Evolutionary conservation across 2,888 invertebrate genomes (phyloP), one percentile per base, ranked within the genome.

Genomic region (Macrosiphum euphorbiae): DNA sequence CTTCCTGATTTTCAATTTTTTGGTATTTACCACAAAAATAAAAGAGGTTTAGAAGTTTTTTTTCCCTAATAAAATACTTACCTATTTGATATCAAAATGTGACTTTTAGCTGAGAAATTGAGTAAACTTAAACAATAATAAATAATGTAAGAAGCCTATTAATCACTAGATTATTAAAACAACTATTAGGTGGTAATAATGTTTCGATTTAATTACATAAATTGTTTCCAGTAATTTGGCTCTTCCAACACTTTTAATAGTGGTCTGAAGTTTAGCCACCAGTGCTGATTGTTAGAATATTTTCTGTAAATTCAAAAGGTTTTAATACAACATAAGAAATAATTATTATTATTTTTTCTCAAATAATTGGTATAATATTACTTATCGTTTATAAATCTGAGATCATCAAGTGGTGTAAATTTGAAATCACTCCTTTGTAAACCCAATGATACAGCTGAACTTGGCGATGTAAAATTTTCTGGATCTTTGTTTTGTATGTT

Each of bases 401-500:
- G 3, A 35, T 90, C 85, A 28, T 61, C 24, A 2, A 94, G 47
- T 11, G 13, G 35, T 10, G 89, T 94, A 2, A 50, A 94, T 4
- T 47, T 89, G 35, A 61, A 89, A 16, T 61, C 67, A 26, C 50
- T 92, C n/a, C n/a, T 61, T 50, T 3, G n/a, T 20, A 88, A 86
- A 10, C 94, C 94, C 55, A 94, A 90, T 5, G 94, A 44, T 7
- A 94, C 94, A 3, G 90, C 91, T 4, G 94, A 94, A 26, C 41
- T 91, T 11, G 90, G 86, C 3, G n/a, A n/a, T 10, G 16, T 84
- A 24, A 89, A 4, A 4, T 52, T 41, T 28, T 58, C 44, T 47
- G 67, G 86, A 86, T 44, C 28, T 20, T 94, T 26, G 16, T 7
- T 28, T n/a, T 90, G n/a, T 24, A 55, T 87, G 13, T 86, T 52